A percentile compares a stretch with the other conserved stretches of the same genome.
Conservation (phyloP, 1,140 invertebrate species). For the Lepeophtheirus salmonis region DNA sequence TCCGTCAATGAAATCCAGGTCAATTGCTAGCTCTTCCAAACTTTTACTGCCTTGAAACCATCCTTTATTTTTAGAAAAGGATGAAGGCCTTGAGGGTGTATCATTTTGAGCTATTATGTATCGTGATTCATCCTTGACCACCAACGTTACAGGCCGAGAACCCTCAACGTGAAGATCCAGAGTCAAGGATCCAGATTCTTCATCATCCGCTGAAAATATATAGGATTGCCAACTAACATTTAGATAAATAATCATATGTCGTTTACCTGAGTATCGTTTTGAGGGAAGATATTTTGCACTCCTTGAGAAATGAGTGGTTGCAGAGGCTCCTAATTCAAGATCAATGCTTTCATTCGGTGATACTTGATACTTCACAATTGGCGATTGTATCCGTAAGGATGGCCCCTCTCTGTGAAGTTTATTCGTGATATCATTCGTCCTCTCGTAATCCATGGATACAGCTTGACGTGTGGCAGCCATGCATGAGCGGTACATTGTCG, state of each 20-base stretch:
- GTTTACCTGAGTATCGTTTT: not conserved
- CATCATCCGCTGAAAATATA: not conserved
- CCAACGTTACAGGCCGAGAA: not conserved
- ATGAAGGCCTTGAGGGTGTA: too few relatives aligned
- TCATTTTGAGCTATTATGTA: too few relatives aligned
- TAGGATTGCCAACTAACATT: not conserved
- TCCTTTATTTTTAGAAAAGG: not conserved
- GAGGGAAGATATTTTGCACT: not conserved
- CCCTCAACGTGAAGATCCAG: slow-evolving; percentile 14
- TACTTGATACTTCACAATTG: not conserved
- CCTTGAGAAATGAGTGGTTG: not conserved
- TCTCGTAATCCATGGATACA: slow-evolving; percentile 15
- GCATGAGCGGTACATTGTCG: slow-evolving; percentile 17
- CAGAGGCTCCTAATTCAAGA: slow-evolving; percentile 15
- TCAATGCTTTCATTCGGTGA: slow-evolving; percentile 9
- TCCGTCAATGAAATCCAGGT: not conserved
- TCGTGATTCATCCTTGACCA: slow-evolving; percentile 10
- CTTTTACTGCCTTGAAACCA: not conserved
- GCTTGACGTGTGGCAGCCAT: slow-evolving; percentile 13
- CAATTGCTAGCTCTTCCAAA: not conserved
- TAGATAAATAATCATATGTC: not conserved
- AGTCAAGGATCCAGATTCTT: slow-evolving; percentile 5
- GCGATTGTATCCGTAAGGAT: slow-evolving; percentile 3
- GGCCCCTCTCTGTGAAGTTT: not conserved
- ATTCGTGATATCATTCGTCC: not conserved